A percentile compares a stretch with the other conserved stretches of the same genome.
Conservation (phyloP, 2,113 vertebrate genomes). For the Gymnogyps californianus region DNA sequence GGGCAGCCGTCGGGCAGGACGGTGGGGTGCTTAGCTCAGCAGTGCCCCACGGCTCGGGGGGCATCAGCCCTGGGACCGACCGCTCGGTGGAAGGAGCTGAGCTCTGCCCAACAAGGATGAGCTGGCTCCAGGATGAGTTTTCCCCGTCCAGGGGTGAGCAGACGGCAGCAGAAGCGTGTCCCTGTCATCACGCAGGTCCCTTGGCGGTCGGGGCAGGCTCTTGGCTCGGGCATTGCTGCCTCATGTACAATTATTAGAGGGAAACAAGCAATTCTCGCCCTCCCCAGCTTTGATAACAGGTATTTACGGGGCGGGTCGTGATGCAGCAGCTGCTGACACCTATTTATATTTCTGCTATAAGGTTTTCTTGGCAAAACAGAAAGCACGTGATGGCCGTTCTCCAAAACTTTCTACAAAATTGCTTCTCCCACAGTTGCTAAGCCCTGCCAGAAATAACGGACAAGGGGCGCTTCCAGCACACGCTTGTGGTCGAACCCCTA, state of each 20-base stretch:
- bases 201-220: not conserved
- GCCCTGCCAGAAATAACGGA: not conserved
- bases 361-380: not conserved
- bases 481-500: too few species aligned
- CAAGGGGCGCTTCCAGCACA: not conserved
- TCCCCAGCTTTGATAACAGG: not conserved
- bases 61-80: too few species aligned
- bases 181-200: not conserved
- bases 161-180: not conserved
- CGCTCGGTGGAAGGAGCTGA: not conserved
- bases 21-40: not conserved
- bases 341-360: not conserved
- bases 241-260: not conserved
- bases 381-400: not conserved
- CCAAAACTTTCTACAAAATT: not conserved
- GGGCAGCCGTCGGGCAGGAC: not conserved
- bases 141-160: not conserved
- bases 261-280: not conserved
- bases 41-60: fast-evolving
- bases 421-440: not conserved
- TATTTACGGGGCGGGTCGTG: not conserved
- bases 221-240: too few species aligned
- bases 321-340: not conserved
- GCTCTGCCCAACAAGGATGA: not conserved
- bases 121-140: not conserved